These are phyloP conservation scores for Thinocorus orbignyianus DNA, from an alignment of 2,113 vertebrate species.

Conservation along the genomic window DNA sequence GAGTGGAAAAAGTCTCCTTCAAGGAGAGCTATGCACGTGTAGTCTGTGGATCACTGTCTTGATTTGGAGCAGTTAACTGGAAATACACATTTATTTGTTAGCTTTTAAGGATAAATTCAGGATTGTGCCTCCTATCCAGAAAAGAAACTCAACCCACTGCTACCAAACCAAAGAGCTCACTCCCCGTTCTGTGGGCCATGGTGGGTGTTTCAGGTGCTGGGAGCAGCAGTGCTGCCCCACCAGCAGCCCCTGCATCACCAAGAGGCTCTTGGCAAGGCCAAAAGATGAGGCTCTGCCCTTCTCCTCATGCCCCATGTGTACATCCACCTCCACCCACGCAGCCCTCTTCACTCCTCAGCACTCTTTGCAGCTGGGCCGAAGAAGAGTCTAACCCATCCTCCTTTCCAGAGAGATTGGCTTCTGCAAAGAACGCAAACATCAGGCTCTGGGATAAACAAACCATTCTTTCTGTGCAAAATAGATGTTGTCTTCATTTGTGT, in stretches of 20 bases:
- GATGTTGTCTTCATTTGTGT: not conserved
- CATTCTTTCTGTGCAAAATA: not conserved
- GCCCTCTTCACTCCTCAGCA: not conserved
- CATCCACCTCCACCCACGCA: not conserved
- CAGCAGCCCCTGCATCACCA: not conserved
- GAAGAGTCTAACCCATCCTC: not conserved
- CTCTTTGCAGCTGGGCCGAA: not conserved
- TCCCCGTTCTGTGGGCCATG: not conserved
- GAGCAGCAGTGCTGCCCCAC: not conserved
- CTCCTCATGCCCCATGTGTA: not conserved
- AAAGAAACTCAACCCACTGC: no score
- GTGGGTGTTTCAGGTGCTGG: fast-evolving
- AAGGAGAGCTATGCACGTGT: not conserved
- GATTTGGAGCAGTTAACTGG: not conserved
- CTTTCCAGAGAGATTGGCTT: not conserved
- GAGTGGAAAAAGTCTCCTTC: not conserved
- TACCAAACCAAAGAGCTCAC: not conserved
- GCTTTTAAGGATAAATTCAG: not conserved
- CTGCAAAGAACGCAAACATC: not conserved
- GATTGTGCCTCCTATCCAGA: not conserved
- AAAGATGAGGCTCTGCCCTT: not conserved
- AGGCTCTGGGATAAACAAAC: not conserved
- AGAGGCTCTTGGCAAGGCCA: not conserved
- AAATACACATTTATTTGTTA: not conserved
- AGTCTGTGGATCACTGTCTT: not conserved